Evolutionary conservation across 2,113 vertebrate species (phyloP).

Genomic region (Sinocyclocheilus grahami): DNA sequence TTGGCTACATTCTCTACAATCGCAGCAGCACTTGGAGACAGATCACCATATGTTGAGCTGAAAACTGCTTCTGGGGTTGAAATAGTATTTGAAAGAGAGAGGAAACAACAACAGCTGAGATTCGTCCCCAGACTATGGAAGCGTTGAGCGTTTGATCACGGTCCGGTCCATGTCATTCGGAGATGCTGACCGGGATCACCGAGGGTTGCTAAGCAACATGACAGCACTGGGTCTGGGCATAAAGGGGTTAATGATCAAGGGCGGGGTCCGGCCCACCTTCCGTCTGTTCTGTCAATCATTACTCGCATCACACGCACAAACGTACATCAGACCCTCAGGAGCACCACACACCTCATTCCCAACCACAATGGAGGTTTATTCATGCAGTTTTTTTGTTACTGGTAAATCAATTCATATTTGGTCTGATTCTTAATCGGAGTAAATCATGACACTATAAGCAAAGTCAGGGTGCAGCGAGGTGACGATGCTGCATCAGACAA

Average conservation of each 20-base stretch:
- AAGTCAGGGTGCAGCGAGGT: constrained; percentile 47
- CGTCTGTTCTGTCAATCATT: constrained; percentile 31
- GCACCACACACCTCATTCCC: constrained; percentile 8
- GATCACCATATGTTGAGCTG: constrained; percentile 41
- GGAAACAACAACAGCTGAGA: background rate
- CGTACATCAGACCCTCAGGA: too few species aligned
- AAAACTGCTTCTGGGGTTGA: constrained; percentile 13
- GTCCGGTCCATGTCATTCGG: background rate
- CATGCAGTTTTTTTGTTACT: constrained; percentile 41
- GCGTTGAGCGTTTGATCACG: constrained; percentile 3
- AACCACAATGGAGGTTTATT: constrained; percentile 23
- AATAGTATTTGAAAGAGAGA: background rate
- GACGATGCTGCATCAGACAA: background rate
- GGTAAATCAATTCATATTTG: constrained; percentile 25
- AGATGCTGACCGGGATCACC: constrained; percentile 10
- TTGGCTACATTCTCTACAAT: constrained; percentile 63
- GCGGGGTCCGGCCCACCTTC: constrained; percentile 46
- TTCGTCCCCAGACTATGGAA: constrained; percentile 14
- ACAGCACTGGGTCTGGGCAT: constrained; percentile 39
- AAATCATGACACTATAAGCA: constrained; percentile 42
- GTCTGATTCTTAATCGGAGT: constrained; percentile 31
- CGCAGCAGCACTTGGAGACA: constrained; percentile 59
- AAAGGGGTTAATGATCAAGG: constrained; percentile 21
- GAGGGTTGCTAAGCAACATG: constrained; percentile 51
- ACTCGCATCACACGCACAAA: background rate